These are phyloP conservation scores for Boulengeromyrus knoepffleri DNA, from an alignment of 2,113 vertebrate species.

Conservation along the genomic window DNA sequence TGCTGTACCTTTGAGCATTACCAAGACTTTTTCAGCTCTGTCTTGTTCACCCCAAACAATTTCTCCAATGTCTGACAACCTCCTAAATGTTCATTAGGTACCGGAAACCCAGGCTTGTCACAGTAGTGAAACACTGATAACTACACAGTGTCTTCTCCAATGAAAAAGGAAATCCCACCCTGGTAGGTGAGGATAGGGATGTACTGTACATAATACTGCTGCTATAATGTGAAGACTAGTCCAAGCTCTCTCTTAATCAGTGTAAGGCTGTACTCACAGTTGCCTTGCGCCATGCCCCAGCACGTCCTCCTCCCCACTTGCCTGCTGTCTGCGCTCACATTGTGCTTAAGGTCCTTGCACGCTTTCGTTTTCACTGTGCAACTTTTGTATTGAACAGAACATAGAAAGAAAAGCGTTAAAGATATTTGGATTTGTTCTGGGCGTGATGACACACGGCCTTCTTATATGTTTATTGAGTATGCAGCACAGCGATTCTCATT, in stretches of 20 bases:
- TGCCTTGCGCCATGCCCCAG: not conserved
- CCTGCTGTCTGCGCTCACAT: not conserved
- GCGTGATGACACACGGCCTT: not conserved
- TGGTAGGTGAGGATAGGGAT: not conserved
- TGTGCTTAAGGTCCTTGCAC: not conserved
- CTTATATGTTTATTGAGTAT: not conserved
- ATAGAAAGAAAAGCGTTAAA: not conserved
- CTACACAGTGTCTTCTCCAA: not conserved
- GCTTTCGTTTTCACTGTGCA: not conserved
- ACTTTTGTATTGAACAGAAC: not conserved
- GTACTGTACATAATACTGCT: not conserved
- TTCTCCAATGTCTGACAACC: not conserved
- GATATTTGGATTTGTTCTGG: no score
- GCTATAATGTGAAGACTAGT: not conserved
- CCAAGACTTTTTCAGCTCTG: not conserved
- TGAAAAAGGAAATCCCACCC: not conserved
- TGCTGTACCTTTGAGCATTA: not conserved
- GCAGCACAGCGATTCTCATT: not conserved
- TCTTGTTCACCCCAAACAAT: not conserved
- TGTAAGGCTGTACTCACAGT: not conserved
- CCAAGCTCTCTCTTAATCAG: not conserved
- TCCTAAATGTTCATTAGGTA: conserved; percentile 7
- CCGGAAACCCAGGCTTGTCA: not conserved
- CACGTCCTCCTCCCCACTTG: not conserved
- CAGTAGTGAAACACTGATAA: not conserved